Percentiles rank a stretch among this genome's conserved stretches.
These are phyloP conservation scores for Stenopsyche tienmushanensis DNA, from an alignment of 1,140 invertebrate species.

Conservation along the genomic window DNA sequence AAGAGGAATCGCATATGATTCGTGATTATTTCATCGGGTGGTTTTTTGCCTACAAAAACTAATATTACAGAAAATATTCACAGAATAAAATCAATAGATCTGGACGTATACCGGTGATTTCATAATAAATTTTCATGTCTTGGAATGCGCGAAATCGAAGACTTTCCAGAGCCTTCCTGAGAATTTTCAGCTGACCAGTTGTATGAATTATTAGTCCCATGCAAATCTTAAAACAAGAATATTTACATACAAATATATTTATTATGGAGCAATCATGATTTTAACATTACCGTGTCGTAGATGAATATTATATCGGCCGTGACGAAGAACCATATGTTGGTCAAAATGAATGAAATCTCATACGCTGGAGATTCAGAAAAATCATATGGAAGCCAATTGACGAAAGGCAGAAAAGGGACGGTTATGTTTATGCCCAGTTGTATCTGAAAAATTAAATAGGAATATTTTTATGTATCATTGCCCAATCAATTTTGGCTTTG, in stretches of 20 bases:
- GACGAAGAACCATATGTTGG: conserved; percentile 35
- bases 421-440: conserved; percentile 5
- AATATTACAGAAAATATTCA: no score
- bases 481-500: no score
- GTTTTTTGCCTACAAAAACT: background rate
- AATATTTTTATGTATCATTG: no score
- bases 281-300: conserved; percentile 33
- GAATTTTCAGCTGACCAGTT: conserved; percentile 35
- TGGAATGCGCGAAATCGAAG: no score
- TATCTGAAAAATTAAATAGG: no score
- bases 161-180: conserved; percentile 30
- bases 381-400: conserved; percentile 38
- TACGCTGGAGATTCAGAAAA: conserved; percentile 30
- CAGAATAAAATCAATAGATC: no score
- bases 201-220: conserved; percentile 39
- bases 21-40: background rate
- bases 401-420: conserved; percentile 28
- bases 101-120: no score
- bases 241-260: conserved; percentile 2
- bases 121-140: no score
- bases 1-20: conserved; percentile 15
- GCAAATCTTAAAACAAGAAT: conserved; percentile 27
- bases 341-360: conserved; percentile 30
- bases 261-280: background rate
- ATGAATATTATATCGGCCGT: conserved; percentile 34